Evolutionary conservation across 2,797 vertebrate species (phyloP).

Genomic region (Thamnophis elegans): DNA sequence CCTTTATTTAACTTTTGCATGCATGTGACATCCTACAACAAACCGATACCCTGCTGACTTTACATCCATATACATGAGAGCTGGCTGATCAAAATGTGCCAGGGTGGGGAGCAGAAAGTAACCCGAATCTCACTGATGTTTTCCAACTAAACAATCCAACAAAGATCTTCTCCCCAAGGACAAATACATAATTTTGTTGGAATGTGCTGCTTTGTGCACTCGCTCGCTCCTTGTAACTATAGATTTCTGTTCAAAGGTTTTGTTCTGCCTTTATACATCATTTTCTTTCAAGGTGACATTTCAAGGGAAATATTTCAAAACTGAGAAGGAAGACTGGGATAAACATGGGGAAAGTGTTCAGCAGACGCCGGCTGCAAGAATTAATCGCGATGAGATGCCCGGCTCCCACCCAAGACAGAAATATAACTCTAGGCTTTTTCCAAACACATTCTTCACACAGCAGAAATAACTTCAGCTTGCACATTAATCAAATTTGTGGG

Average conservation of each 20-base stretch:
- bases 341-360: neutral
- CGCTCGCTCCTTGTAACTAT: neutral
- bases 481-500: neutral
- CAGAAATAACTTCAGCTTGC: neutral
- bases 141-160: neutral
- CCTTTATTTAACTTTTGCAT: constrained; percentile 2
- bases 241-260: neutral
- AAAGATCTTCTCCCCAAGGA: neutral
- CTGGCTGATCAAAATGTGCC: neutral
- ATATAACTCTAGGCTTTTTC: neutral
- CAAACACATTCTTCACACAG: neutral
- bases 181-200: neutral
- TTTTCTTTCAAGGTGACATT: neutral
- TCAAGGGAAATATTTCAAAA: neutral
- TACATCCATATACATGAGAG: constrained; percentile 6
- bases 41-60: neutral
- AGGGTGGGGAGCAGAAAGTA: constrained; percentile 9
- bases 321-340: neutral
- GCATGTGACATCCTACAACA: neutral
- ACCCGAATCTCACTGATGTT: neutral
- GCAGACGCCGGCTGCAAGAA: neutral
- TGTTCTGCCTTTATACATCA: neutral
- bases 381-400: neutral
- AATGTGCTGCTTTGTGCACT: neutral
- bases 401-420: fast-evolving